These are phyloP conservation scores for Ammospiza maritima DNA, from an alignment of 2,797 vertebrate genomes.

Conservation along the genomic window DNA sequence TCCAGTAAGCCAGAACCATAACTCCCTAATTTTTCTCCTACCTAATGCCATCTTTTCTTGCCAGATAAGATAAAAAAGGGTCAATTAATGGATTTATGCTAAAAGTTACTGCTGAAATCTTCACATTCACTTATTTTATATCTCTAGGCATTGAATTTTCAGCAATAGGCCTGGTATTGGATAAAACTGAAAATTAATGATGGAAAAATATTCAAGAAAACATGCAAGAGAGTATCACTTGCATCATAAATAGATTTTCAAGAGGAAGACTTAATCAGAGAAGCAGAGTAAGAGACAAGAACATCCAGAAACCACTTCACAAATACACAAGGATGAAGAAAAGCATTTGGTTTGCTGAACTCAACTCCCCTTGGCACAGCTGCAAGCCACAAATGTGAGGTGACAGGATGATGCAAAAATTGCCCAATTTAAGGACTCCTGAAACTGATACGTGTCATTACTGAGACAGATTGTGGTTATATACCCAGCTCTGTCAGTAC, in stretches of 20 bases:
- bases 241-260: not conserved
- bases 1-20: not conserved
- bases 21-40: not conserved
- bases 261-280: not conserved
- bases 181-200: not conserved
- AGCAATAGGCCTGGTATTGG: not conserved
- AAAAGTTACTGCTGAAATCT: not conserved
- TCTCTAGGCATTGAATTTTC: not conserved
- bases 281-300: not conserved
- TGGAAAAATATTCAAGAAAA: slow-evolving; percentile 11
- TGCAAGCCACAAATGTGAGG: not conserved
- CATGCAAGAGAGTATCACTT: not conserved
- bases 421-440: not conserved
- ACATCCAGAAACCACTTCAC: not conserved
- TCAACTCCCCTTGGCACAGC: not conserved
- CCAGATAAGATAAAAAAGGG: not conserved
- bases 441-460: accelerated
- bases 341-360: not conserved
- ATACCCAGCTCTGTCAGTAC: not conserved
- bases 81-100: not conserved
- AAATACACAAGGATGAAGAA: not conserved
- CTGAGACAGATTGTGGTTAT: not conserved
- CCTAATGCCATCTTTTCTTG: not conserved
- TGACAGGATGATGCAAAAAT: not conserved
- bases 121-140: not conserved